Percentiles rank a stretch among this genome's conserved stretches.
Evolutionary conservation across 2,888 invertebrate species (phyloP).

Genomic region (Cabera pusaria): DNA sequence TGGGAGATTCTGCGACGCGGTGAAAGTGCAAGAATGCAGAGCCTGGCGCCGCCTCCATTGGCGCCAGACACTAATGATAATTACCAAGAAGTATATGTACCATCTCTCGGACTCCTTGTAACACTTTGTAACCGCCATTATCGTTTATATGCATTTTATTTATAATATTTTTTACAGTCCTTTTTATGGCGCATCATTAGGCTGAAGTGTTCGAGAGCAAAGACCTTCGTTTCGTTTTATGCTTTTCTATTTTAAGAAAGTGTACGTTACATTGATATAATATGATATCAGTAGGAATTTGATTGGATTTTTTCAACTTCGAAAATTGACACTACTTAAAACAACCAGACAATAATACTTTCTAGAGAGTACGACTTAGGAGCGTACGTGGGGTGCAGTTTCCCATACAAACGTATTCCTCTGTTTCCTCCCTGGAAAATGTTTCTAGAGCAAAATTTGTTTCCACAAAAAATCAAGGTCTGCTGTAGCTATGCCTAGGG

Average conservation of each 20-base stretch:
- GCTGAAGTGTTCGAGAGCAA: conserved; percentile 5
- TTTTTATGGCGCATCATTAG: conserved; percentile 7
- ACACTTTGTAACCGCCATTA: conserved; percentile 38
- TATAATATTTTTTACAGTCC: conserved; percentile 26
- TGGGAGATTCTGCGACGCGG: conserved; percentile 38
- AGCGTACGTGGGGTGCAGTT: too few species aligned
- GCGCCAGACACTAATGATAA: conserved; percentile 44
- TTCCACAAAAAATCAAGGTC: too few species aligned
- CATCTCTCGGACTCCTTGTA: conserved; percentile 38
- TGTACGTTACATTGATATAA: conserved; percentile 2
- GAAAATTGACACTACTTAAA: too few species aligned
- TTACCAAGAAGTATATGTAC: conserved; percentile 30
- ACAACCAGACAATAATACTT: too few species aligned
- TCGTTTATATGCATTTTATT: conserved; percentile 16
- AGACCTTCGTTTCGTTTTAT: conserved; percentile 12
- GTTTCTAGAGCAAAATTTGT: too few species aligned
- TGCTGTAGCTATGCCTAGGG: too few species aligned
- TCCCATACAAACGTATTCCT: too few species aligned
- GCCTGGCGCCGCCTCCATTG: conserved; percentile 34
- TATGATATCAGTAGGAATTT: conserved; percentile 1
- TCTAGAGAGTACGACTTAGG: too few species aligned
- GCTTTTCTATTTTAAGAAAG: conserved; percentile 22
- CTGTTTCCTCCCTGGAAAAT: too few species aligned
- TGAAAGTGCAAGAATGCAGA: conserved; percentile 71
- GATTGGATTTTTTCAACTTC: too few species aligned